Evolutionary conservation across 2,113 vertebrate species (phyloP), one percentile per base, ranked within the genome.

Genomic region (Rhynchomys soricoides): DNA sequence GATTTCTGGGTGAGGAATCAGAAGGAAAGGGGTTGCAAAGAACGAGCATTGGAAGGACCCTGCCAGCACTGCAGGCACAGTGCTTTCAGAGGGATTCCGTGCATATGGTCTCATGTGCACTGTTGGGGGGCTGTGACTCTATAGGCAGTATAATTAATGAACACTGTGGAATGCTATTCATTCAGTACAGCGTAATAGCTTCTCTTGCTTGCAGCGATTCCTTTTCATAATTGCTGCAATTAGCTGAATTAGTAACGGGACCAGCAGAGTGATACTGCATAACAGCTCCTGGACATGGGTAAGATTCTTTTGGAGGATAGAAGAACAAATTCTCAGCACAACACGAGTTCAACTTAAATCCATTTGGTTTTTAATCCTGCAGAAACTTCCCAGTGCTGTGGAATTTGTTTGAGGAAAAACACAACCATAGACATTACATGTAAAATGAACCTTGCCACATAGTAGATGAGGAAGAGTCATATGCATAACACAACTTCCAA

Each of bases 221-320:
- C 97, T 98, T 97, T 92, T 71, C 83, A 75, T 98, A 98, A 98
- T 98, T 98, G 98, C 97, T 94, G 94, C 96, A 98, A 98, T 98
- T 98, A 98, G 97, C 64, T 96, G 98, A 98, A 98, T 98, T 98
- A 97, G 97, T 97, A 98, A 98, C 93, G 97, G 96, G 95, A 95
- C 88, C 97, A 97, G 98, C 89, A 98, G 97, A 98, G 95, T 97
- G 82, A 98, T 83, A 91, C 71, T 71, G 22, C 77, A 81, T 31
- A 75, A 81, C 90, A 97, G 97, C 95, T 97, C 97, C 97, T 96
- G 97, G 97, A 98, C 93, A 87, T 66, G 97, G 89, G 93, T 90
- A 97, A 91, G 93, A 92, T 91, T 2, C 21, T 88, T 97, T 81
- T 62, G 93, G 91, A 75, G 96, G 62, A 96, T 19, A 96, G 89